Evolutionary conservation across 2,113 vertebrate species (phyloP).

Genomic region (Nettapus auritus): DNA sequence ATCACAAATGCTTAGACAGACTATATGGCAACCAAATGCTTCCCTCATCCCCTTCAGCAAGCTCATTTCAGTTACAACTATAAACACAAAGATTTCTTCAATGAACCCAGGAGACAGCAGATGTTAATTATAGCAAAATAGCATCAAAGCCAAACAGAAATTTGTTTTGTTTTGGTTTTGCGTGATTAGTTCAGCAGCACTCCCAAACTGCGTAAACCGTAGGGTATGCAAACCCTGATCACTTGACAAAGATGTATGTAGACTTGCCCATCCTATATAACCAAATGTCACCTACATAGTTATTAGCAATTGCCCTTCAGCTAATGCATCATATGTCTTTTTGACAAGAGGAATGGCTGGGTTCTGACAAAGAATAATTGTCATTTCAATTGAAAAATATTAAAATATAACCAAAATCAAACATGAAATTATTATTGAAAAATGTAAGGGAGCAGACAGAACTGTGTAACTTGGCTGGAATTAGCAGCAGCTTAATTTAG

Average conservation of each 20-base stretch:
- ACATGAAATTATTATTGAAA: conserved; percentile 22
- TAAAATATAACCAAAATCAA: conserved; percentile 52
- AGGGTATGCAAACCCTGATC: background rate
- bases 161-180: conserved; percentile 5
- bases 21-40: background rate
- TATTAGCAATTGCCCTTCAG: conserved; percentile 49
- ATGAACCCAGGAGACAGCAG: conserved; percentile 44
- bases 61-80: conserved; percentile 26
- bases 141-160: conserved; percentile 37
- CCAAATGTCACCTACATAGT: background rate
- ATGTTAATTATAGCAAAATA: conserved; percentile 62
- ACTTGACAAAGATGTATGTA: conserved; percentile 31
- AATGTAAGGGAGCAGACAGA: background rate
- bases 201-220: conserved; percentile 5
- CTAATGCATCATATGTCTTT: conserved; percentile 48
- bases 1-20: background rate
- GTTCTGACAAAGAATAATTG: conserved; percentile 47
- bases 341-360: conserved; percentile 42
- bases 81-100: conserved; percentile 5
- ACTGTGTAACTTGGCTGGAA: background rate
- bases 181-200: conserved; percentile 13
- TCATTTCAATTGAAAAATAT: conserved; percentile 24
- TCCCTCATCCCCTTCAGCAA: background rate
- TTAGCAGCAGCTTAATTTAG: background rate
- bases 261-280: background rate